Conservation (phyloP, 2,113 vertebrate genomes). For the Nestor notabilis region DNA sequence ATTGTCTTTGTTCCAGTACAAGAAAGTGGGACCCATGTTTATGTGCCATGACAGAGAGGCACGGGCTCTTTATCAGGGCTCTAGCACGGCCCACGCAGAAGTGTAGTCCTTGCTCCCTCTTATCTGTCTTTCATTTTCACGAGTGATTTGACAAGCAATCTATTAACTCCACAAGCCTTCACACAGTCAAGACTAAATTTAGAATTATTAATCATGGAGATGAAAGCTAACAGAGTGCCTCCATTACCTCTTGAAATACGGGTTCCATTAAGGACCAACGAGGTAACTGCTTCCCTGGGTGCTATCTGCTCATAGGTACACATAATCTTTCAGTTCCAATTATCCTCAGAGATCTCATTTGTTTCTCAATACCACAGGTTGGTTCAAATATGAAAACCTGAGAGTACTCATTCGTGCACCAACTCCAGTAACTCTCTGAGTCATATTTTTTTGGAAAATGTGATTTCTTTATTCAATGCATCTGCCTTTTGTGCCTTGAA, state of each 20-base stretch:
- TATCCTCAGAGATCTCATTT: constrained; percentile 21
- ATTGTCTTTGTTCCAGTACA: background rate
- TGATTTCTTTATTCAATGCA: constrained; percentile 1
- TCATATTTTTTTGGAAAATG: background rate
- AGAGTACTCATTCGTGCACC: background rate
- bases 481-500: background rate
- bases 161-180: constrained; percentile 48
- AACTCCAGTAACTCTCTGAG: background rate
- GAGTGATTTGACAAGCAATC: constrained; percentile 40
- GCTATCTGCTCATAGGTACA: background rate
- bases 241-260: constrained; percentile 50
- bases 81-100: background rate
- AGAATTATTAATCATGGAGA: constrained; percentile 33
- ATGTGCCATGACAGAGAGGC: accelerated
- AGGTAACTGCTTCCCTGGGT: constrained; percentile 7
- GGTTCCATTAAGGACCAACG: constrained; percentile 27
- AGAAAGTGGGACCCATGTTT: background rate
- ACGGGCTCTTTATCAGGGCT: background rate
- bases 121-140: background rate
- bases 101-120: background rate
- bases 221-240: constrained; percentile 4
- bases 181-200: constrained; percentile 34
- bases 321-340: constrained; percentile 18
- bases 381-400: background rate
- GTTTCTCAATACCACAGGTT: background rate